Conservation (phyloP, 2,888 invertebrate species). For the Linyphia triangularis region DNA sequence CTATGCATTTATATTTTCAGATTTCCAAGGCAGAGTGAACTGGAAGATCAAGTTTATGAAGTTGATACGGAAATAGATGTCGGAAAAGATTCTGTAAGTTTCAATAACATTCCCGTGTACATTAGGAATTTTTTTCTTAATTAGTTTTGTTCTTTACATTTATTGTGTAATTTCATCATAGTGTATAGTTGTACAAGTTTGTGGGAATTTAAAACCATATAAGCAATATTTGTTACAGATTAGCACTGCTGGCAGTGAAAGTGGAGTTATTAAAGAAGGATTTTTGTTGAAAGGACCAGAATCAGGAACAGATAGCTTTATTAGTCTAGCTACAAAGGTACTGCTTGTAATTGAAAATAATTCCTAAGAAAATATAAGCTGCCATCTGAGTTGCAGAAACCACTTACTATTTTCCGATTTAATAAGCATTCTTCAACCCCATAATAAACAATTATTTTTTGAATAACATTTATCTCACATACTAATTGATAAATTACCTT, state of each 20-base stretch:
- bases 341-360: background rate
- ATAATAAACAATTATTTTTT: too few species aligned
- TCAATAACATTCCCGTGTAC: background rate
- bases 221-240: conserved; percentile 11
- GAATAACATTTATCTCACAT: too few species aligned
- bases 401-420: too few species aligned
- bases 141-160: too few species aligned
- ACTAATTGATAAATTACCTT: too few species aligned
- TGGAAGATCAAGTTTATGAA: conserved; percentile 93
- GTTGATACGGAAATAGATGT: conserved; percentile 92
- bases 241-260: conserved; percentile 81
- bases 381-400: too few species aligned
- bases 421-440: too few species aligned
- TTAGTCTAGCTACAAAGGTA: conserved; percentile 92
- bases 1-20: conserved; percentile 78
- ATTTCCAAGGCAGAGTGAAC: conserved; percentile 82
- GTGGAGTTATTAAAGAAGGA: conserved; percentile 89
- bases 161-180: background rate
- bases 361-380: background rate
- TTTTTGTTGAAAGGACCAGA: conserved; percentile 95
- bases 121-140: background rate
- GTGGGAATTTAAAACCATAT: background rate
- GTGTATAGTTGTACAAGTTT: background rate
- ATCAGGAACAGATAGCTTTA: conserved; percentile 92
- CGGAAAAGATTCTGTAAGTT: conserved; percentile 84